Base-by-base conservation (phyloP, 2,113 vertebrate species). In the Tachuris rubrigastra region DNA sequence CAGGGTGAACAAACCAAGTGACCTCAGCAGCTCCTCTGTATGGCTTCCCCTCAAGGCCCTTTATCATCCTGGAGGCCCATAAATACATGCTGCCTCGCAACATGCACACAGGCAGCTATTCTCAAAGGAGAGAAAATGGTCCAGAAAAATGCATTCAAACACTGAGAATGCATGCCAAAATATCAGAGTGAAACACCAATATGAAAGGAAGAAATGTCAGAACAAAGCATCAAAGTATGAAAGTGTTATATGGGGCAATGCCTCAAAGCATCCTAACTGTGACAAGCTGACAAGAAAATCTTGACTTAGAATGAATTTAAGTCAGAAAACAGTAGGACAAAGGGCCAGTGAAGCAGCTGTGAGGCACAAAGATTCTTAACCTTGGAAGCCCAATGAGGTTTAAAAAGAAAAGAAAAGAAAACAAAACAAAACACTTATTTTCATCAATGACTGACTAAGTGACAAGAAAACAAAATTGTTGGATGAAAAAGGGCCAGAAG, bases 231-330 rank as follows among this genome's bases (percentile, higher is more conserved):
- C 58, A 10, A 62, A 84, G 28, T 69, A 65, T 15, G 4, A 8
- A 93, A 94, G n/a, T 30, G 63, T 76, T 86, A 62, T 23, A 58
- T 31, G 31, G 41, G 44, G 68, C 86, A 86, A 80, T 55, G 68
- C 55, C 93, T 86, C 50, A 92, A 80, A 95, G 59, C 68, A 90
- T 56, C 20, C 37, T 76, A n/a, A 50, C 39, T 69, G 44, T 89
- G 83, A 84, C 68, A 92, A 92, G 65, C 31, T 89, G 80, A 87
- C 80, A 89, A 58, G 59, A 77, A 95, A 94, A 89, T 58, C 63
- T 71, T 76, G 24, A 77, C 28, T 58, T 74, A 47, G 31, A 87
- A 80, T 30, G 15, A 76, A 90, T 73, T 52, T 53, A 77, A 50
- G 19, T 84, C 8, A 88, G 88, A 85, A 90, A 88, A 49, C 5